phyloP scores from a whole-genome alignment of 2,888 invertebrate species.

The Sussaba pulchella region DNA sequence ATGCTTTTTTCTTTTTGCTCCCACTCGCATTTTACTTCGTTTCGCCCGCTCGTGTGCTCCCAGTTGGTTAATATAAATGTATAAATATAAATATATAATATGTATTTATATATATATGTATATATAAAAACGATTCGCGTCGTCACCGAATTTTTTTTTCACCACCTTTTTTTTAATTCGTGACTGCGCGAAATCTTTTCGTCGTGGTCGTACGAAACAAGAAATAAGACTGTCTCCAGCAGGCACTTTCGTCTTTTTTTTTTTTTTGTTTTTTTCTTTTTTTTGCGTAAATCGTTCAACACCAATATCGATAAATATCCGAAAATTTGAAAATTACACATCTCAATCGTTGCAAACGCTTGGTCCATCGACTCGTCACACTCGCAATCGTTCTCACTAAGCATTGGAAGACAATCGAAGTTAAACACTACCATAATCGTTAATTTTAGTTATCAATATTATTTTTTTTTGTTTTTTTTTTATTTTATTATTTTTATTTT shows the following conservation, averaged over 20 bases:
- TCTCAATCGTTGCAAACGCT: conserved; percentile 31
- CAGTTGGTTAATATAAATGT: no score
- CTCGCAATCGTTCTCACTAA: conserved; percentile 66
- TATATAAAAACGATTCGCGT: conserved; percentile 24
- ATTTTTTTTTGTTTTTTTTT: conserved; percentile 46
- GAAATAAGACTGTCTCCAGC: conserved; percentile 25
- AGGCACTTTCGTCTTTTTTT: conserved; percentile 14
- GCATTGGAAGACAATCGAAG: conserved; percentile 77
- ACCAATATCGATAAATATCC: not conserved
- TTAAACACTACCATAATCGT: conserved; percentile 56
- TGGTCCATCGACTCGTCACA: conserved; percentile 38
- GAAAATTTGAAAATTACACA: conserved; percentile 42
- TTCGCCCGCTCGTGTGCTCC: conserved; percentile 24
- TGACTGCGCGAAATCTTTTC: not conserved
- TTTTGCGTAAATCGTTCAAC: not conserved
- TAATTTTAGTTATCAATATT: conserved; percentile 27
- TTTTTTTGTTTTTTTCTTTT: conserved; percentile 13
- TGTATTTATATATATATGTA: not conserved
- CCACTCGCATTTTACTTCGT: conserved; percentile 21
- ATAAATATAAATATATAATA: no score
- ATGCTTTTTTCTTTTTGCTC: conserved; percentile 40
- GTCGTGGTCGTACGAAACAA: conserved; percentile 37
- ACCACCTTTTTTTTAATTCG: conserved; percentile 6
- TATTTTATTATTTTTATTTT: conserved; percentile 34
- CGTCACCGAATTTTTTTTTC: not conserved